Percentiles rank a stretch among this genome's conserved stretches.
phyloP scores from a whole-genome alignment of 2,888 invertebrate genomes.

The Molanna angustata region DNA sequence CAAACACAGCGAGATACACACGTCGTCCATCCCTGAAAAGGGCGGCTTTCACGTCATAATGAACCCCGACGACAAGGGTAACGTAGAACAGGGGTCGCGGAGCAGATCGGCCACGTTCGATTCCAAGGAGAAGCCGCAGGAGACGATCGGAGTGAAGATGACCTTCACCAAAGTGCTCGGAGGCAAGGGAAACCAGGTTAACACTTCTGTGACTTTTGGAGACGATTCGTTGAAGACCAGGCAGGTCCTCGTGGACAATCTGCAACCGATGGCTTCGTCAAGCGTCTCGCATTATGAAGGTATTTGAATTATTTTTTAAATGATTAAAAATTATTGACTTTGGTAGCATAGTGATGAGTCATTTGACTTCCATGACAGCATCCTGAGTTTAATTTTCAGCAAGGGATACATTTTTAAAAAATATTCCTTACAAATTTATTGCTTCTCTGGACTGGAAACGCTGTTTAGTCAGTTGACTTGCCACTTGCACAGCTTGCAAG shows the following conservation, averaged over 20 bases:
- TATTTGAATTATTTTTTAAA: no score
- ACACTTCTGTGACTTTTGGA: constrained; percentile 20
- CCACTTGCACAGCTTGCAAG: no score
- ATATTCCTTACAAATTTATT: no score
- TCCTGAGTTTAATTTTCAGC: no score
- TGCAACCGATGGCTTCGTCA: not conserved
- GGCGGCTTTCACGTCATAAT: constrained; percentile 38
- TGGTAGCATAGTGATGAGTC: no score
- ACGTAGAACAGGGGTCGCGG: constrained; percentile 36
- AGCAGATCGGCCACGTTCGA: constrained; percentile 48
- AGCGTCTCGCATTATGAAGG: not conserved
- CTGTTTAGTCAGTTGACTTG: no score
- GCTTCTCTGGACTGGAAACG: no score
- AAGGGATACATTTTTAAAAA: no score
- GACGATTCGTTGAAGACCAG: constrained; percentile 7
- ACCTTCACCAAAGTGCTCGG: not conserved
- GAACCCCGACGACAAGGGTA: constrained; percentile 41
- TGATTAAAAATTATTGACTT: no score
- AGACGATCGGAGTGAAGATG: no score
- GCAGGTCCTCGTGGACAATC: constrained; percentile 11
- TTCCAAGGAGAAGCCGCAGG: constrained; percentile 44
- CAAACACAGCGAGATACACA: constrained; percentile 34
- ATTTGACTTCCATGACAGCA: no score
- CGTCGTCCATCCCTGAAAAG: constrained; percentile 46
- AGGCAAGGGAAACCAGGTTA: not conserved